Base-by-base conservation (phyloP, 1,140 invertebrate species). In the Drosophila asahinai region DNA sequence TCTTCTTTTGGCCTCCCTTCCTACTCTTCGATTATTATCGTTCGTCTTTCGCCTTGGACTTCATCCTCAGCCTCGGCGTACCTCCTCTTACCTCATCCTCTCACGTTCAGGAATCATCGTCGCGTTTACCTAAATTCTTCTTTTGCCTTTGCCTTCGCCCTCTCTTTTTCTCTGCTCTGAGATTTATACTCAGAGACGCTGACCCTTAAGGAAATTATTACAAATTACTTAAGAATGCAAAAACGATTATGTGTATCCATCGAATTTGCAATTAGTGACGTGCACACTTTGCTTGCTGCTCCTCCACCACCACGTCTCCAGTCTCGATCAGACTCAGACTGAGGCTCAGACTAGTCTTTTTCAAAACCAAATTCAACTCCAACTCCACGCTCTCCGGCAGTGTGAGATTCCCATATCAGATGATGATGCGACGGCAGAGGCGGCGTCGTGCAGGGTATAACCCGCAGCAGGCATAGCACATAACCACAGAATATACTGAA, bases 181-280 rank as follows among this genome's bases (percentile, higher is more conserved):
- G 86, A 90, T 90, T 90, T 91, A 91, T 92, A 77, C 74, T 73
- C 80, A 83, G 90, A 57, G 54, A 80, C 55, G 81, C 86, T 90
- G 91, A 92, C 91, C 91, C 91, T 91, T 91, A 77, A 92, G 91
- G 84, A 92, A 92, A 92, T 92, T 92, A 92, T 92, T 92, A 92
- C 91, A 92, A 92, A 92, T 92, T 92, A 92, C 86, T 92, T 81
- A 91, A 92, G 91, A 92, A 92, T 92, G 91, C 91, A 91, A 92
- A 91, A 92, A 92, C 89, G 91, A 92, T 92, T 92, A 92, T 92
- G 83, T 91, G 91, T 92, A 92, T 92, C 91, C 91, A 92, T 91
- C 86, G 91, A 92, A 92, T 92, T 92, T 92, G 86, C 91, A 92
- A 92, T 92, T 92, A 92, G 91, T 87, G 83, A 90, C 80, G 90